Evolutionary conservation across 2,888 invertebrate genomes (phyloP).

Genomic region (Hipparchia sbordonii): DNA sequence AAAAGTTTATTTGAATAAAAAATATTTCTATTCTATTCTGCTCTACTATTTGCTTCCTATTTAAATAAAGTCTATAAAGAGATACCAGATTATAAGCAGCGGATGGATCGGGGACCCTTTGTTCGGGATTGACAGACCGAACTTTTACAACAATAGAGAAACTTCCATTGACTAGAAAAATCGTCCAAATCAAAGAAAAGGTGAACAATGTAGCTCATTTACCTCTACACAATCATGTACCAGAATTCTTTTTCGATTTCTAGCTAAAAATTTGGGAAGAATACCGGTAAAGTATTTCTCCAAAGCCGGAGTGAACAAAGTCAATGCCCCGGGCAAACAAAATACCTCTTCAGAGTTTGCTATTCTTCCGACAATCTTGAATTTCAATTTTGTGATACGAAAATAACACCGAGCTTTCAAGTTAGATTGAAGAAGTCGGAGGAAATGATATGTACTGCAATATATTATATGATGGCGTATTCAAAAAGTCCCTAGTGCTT

Average conservation of each 20-base stretch:
- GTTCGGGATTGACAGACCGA: too few species aligned
- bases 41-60: too few species aligned
- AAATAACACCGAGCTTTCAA: constrained; percentile 29
- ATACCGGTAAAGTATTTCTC: constrained; percentile 22
- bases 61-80: too few species aligned
- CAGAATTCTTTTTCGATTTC: constrained; percentile 21
- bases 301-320: constrained; percentile 23
- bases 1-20: too few species aligned
- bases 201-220: constrained; percentile 19
- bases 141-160: background rate
- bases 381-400: constrained; percentile 38
- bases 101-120: background rate
- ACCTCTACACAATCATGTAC: constrained; percentile 11
- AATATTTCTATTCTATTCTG: too few species aligned
- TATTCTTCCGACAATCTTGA: constrained; percentile 34
- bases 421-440: constrained; percentile 31
- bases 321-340: constrained; percentile 29
- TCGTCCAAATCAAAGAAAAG: constrained; percentile 3
- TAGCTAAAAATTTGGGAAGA: constrained; percentile 20
- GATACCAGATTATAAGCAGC: too few species aligned
- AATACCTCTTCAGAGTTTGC: constrained; percentile 29
- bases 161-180: constrained; percentile 8
- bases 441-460: constrained; percentile 12
- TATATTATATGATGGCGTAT: constrained; percentile 15
- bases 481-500: constrained; percentile 1